phyloP scores from a whole-genome alignment of 2,888 invertebrate genomes.

The Clistopyga incitator region DNA sequence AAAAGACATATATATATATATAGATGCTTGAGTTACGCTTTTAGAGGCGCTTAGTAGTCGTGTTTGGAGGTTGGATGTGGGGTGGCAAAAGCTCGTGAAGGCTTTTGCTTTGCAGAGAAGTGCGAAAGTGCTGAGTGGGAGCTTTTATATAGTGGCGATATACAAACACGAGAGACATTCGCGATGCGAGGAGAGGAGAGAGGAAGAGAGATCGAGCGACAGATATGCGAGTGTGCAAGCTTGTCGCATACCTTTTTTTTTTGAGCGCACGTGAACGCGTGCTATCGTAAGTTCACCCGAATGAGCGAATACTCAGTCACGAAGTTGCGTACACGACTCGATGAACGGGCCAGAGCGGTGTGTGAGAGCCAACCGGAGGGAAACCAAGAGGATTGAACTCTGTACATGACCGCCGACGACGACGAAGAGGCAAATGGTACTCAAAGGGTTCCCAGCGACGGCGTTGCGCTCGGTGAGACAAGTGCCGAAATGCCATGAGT shows the following conservation, averaged over 20 bases:
- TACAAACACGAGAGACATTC: conserved; percentile 9
- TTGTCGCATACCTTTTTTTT: conserved; percentile 28
- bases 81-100: conserved; percentile 17
- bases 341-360: conserved; percentile 38
- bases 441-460: conserved; percentile 48
- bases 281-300: conserved; percentile 64
- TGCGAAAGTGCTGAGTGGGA: conserved; percentile 12
- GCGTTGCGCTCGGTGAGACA: conserved; percentile 14
- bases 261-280: conserved; percentile 16
- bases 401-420: conserved; percentile 43
- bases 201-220: conserved; percentile 5
- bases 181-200: not conserved
- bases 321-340: conserved; percentile 40
- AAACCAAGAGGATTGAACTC: conserved; percentile 10
- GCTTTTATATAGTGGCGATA: not conserved
- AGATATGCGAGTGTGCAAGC: not conserved
- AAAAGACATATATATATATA: not conserved
- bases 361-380: conserved; percentile 11
- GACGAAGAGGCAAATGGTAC: conserved; percentile 38
- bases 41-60: conserved; percentile 8
- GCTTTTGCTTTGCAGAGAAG: conserved; percentile 17
- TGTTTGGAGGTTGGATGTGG: conserved; percentile 7
- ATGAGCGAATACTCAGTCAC: conserved; percentile 54
- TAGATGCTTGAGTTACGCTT: not conserved
- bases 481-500: conserved; percentile 28